Evolutionary conservation across 2,113 vertebrate genomes (phyloP).

Genomic region (Ardeotis arabs): DNA sequence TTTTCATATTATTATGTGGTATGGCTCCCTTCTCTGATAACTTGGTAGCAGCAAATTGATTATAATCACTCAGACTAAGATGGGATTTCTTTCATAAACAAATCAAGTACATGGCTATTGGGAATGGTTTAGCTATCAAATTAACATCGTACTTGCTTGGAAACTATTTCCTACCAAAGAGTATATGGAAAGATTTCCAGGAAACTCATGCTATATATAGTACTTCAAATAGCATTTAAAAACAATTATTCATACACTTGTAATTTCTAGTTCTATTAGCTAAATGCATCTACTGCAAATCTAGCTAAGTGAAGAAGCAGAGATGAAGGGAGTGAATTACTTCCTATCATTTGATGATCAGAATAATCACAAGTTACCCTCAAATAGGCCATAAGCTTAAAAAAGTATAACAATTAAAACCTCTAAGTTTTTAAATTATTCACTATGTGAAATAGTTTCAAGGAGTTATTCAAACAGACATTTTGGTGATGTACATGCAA

Average conservation of each 20-base stretch:
- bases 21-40: background rate
- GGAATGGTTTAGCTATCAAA: conserved; percentile 35
- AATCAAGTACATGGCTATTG: conserved; percentile 1
- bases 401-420: background rate
- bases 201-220: conserved; percentile 43
- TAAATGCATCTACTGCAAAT: conserved; percentile 4
- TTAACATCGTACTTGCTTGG: conserved; percentile 37
- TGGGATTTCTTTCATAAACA: conserved; percentile 27
- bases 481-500: background rate
- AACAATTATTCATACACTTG: conserved; percentile 23
- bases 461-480: background rate
- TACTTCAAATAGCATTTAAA: conserved; percentile 7
- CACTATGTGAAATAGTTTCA: background rate
- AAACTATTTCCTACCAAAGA: conserved; percentile 43
- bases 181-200: conserved; percentile 44
- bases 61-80: conserved; percentile 20
- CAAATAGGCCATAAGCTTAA: background rate
- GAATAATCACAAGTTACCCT: background rate
- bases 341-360: background rate
- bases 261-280: conserved; percentile 32
- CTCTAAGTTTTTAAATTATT: background rate
- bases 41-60: conserved; percentile 44
- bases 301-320: background rate
- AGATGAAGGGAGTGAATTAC: background rate
- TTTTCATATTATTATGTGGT: background rate